phyloP scores from a whole-genome alignment of 2,797 vertebrate species.

The Erpetoichthys calabaricus region DNA sequence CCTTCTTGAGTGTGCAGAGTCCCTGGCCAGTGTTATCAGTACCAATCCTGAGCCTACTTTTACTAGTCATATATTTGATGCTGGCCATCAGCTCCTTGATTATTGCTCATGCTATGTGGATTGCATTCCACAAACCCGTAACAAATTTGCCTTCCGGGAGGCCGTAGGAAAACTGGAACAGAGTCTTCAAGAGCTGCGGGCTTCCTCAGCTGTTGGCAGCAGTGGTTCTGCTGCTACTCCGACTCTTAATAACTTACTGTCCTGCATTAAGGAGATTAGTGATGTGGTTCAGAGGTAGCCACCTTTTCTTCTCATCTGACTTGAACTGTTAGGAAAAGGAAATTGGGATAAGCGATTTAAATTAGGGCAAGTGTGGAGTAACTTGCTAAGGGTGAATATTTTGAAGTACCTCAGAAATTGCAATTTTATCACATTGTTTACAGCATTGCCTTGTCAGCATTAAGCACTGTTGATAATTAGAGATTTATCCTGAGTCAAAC shows the following conservation, averaged over 20 bases:
- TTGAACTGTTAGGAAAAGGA: not conserved
- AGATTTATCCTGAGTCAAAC: conserved; percentile 30
- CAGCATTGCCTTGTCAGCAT: conserved; percentile 61
- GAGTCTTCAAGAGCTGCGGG: conserved; percentile 91
- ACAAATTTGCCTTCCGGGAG: conserved; percentile 97
- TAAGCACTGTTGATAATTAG: conserved; percentile 42
- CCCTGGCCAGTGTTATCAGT: conserved; percentile 70
- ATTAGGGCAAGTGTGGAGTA: too few species aligned
- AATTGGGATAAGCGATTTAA: conserved; percentile 12
- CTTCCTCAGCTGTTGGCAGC: conserved; percentile 60
- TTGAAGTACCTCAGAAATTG: conserved; percentile 81
- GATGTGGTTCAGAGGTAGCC: conserved; percentile 98
- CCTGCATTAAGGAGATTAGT: conserved; percentile 93
- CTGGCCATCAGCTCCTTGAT: conserved; percentile 90
- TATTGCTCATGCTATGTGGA: conserved; percentile 97
- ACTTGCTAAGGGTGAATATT: conserved; percentile 21
- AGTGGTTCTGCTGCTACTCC: conserved; percentile 55
- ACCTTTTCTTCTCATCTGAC: conserved; percentile 21
- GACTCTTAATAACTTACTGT: conserved; percentile 85
- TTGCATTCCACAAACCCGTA: conserved; percentile 91
- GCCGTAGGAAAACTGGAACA: conserved; percentile 93
- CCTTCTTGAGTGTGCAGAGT: conserved; percentile 78
- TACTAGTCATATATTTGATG: conserved; percentile 86
- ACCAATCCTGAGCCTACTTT: conserved; percentile 57
- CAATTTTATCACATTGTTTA: conserved; percentile 69